phyloP scores from a whole-genome alignment of 2,888 invertebrate genomes.

The Erynnis tages region DNA sequence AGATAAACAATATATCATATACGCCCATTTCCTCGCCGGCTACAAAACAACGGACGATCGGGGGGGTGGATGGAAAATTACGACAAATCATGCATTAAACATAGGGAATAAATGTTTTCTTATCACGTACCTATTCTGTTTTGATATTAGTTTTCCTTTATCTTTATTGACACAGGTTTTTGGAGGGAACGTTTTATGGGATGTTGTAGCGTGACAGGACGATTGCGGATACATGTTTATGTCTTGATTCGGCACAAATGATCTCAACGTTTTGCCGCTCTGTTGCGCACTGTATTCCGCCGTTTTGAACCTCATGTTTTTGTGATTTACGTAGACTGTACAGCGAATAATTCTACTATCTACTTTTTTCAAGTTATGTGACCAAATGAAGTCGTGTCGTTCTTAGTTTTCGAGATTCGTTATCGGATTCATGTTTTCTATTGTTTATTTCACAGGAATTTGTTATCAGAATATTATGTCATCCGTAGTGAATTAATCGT shows the following conservation, averaged over 20 bases:
- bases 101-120: slow-evolving; percentile 82
- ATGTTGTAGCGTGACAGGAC: slow-evolving; percentile 58
- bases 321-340: background rate
- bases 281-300: background rate
- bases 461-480: background rate
- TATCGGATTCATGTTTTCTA: too few relatives aligned
- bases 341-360: background rate
- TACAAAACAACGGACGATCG: slow-evolving; percentile 72
- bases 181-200: slow-evolving; percentile 68
- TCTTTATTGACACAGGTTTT: slow-evolving; percentile 81
- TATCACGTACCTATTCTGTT: slow-evolving; percentile 81
- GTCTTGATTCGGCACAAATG: slow-evolving; percentile 20
- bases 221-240: slow-evolving; percentile 36
- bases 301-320: background rate
- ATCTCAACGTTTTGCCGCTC: slow-evolving; percentile 9
- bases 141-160: slow-evolving; percentile 81
- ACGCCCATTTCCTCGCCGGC: slow-evolving; percentile 71
- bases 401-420: too few relatives aligned
- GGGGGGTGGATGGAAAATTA: slow-evolving; percentile 75
- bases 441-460: too few relatives aligned
- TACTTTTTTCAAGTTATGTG: background rate
- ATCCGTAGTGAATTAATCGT: too few relatives aligned
- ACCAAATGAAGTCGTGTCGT: too few relatives aligned
- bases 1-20: slow-evolving; percentile 75
- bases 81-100: slow-evolving; percentile 82